These are phyloP conservation scores for Sylvia borin DNA, from an alignment of 2,797 vertebrate genomes.

Conservation along the genomic window DNA sequence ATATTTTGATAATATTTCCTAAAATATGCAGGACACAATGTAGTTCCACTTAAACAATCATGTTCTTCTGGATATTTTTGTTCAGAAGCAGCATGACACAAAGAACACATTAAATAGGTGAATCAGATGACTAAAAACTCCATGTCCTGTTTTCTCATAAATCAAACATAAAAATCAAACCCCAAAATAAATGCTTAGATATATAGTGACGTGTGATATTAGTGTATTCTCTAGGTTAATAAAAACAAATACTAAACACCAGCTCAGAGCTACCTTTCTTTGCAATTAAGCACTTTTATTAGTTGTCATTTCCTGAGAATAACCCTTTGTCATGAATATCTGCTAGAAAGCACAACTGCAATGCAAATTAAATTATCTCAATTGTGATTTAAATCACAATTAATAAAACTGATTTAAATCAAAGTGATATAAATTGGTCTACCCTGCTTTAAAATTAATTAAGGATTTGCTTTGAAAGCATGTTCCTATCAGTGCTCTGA, in stretches of 20 bases:
- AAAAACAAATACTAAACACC: neutral
- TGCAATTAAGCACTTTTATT: neutral
- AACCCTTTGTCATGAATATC: neutral
- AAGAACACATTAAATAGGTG: neutral
- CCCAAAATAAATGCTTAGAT: neutral
- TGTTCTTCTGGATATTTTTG: neutral
- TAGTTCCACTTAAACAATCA: neutral
- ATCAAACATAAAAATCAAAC: neutral
- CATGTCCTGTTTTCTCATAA: neutral
- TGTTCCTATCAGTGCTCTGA: neutral
- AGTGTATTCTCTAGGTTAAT: neutral
- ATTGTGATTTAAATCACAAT: slow-evolving; percentile 13
- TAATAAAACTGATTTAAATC: slow-evolving; percentile 22
- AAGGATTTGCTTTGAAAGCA: slow-evolving; percentile 10
- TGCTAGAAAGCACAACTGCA: neutral
- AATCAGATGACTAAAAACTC: neutral
- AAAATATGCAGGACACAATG: neutral
- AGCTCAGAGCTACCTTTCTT: neutral
- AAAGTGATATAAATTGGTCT: neutral
- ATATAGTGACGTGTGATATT: neutral
- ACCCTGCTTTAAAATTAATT: slow-evolving; percentile 24
- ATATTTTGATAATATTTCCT: neutral
- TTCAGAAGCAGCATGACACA: neutral
- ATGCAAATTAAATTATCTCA: neutral
- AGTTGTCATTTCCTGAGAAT: neutral